Evolutionary conservation across 2,888 invertebrate genomes (phyloP).

Genomic region (Lamellibrachia columna): DNA sequence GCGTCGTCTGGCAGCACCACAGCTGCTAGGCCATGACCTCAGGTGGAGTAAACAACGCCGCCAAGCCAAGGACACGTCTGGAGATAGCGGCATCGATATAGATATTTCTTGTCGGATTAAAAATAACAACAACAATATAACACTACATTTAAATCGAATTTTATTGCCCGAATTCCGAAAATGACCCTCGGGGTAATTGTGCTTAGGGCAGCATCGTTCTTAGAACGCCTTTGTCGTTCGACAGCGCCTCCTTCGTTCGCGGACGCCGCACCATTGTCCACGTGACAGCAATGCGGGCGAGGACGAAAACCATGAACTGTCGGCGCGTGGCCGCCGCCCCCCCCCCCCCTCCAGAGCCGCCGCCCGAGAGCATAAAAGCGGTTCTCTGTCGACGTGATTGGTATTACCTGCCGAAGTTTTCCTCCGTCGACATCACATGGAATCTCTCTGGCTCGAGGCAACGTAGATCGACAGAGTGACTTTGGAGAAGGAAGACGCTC

Average conservation of each 20-base stretch:
- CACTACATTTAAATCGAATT: not conserved
- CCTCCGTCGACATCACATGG: not conserved
- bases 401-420: not conserved
- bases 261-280: not conserved
- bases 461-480: not conserved
- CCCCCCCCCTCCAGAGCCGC: not conserved
- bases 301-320: not conserved
- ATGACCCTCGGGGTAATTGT: not conserved
- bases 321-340: not conserved
- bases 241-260: not conserved
- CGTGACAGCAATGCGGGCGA: not conserved
- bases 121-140: not conserved
- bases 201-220: not conserved
- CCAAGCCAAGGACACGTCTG: slow-evolving; percentile 6
- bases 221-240: not conserved
- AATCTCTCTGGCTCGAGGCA: not conserved
- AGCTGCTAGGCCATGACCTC: not conserved
- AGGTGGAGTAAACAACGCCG: not conserved
- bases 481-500: not conserved
- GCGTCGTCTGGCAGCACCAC: not conserved
- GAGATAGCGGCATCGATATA: not conserved
- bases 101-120: not conserved
- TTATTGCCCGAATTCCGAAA: not conserved
- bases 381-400: not conserved
- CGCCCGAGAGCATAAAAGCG: not conserved